Evolutionary conservation across 2,113 vertebrate genomes (phyloP).

Genomic region (Psammodynastes pulverulentus): DNA sequence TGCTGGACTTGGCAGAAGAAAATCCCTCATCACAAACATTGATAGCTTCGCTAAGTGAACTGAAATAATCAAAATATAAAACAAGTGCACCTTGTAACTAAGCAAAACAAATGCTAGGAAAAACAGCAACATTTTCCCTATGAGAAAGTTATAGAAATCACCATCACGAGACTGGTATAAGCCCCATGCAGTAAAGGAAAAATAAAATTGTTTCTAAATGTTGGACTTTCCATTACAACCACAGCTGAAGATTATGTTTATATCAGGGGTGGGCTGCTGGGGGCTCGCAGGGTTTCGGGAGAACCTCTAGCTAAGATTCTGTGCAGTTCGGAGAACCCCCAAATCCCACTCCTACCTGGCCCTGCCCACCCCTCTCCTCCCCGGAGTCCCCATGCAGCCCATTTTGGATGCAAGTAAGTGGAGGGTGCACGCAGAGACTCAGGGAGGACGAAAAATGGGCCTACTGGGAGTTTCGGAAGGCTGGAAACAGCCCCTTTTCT

Average conservation of each 20-base stretch:
- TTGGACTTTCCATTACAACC: not conserved
- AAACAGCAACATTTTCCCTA: not conserved
- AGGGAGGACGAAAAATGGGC: no score
- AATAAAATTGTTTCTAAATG: not conserved
- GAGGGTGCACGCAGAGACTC: no score
- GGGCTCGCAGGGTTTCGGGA: no score
- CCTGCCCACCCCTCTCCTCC: no score
- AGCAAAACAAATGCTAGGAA: not conserved
- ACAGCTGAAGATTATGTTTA: not conserved
- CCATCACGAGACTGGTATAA: not conserved
- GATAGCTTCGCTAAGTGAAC: not conserved
- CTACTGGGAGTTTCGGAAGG: no score
- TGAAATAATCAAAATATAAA: not conserved
- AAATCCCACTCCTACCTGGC: no score
- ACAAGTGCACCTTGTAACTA: not conserved
- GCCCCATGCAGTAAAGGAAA: not conserved
- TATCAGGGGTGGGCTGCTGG: no score
- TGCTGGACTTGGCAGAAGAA: not conserved
- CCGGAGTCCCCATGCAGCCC: no score
- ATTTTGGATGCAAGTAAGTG: no score
- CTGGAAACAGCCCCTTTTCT: no score
- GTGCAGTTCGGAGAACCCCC: no score
- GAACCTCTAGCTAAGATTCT: no score
- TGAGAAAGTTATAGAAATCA: not conserved
- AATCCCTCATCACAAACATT: not conserved